phyloP scores from a whole-genome alignment of 2,888 invertebrate species.

The Philhelius pedissequus region DNA sequence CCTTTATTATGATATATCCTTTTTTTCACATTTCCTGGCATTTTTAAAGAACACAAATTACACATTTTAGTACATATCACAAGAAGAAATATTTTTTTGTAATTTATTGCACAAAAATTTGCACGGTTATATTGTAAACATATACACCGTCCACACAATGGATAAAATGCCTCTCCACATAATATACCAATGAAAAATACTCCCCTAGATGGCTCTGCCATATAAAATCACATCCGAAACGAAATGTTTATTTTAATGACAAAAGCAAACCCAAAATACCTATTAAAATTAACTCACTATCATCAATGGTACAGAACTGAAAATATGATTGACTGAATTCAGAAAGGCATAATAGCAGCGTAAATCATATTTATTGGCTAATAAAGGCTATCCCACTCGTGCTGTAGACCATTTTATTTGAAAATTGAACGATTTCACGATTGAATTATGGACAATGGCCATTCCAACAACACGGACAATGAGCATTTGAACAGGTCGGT shows the following conservation, averaged over 20 bases:
- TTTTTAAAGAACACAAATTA: too few species aligned
- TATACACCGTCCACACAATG: not conserved
- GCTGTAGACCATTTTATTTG: conserved; percentile 47
- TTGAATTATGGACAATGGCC: conserved; percentile 46
- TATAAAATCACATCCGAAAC: conserved; percentile 37
- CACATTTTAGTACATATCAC: too few species aligned
- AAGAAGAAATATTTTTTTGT: not conserved
- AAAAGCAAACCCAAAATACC: conserved; percentile 54
- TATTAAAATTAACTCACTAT: conserved; percentile 53
- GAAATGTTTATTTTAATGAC: conserved; percentile 58
- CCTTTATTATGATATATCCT: not conserved
- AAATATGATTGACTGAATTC: conserved; percentile 64
- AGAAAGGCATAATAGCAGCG: conserved; percentile 53
- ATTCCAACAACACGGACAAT: not conserved
- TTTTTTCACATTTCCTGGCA: too few species aligned
- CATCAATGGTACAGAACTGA: conserved; percentile 30
- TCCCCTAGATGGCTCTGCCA: conserved; percentile 35
- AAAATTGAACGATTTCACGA: conserved; percentile 60
- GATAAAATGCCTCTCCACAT: not conserved
- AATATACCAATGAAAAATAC: conserved; percentile 31
- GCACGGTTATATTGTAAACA: not conserved
- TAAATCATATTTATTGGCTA: conserved; percentile 67
- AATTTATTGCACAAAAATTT: not conserved
- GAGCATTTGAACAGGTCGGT: not conserved
- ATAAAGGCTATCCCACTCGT: conserved; percentile 61